A percentile compares a stretch with the other conserved stretches of the same genome.
These are phyloP conservation scores for Pristionchus exspectatus DNA, from an alignment of 2,888 invertebrate genomes.

Conservation along the genomic window DNA sequence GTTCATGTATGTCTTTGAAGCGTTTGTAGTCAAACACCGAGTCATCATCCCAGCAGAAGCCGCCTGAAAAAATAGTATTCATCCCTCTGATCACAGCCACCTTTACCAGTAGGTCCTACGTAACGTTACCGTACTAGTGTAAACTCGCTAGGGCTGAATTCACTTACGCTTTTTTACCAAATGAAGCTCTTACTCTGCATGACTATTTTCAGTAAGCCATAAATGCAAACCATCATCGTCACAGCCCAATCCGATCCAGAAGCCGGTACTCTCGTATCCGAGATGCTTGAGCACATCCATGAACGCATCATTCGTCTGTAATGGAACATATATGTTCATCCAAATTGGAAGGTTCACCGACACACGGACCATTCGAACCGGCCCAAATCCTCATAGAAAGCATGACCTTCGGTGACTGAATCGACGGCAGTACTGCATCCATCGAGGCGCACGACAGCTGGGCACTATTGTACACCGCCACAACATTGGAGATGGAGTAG, in stretches of 20 bases:
- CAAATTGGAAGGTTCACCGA: too few species aligned
- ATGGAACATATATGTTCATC: background rate
- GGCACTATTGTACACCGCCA: background rate
- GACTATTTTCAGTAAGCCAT: background rate
- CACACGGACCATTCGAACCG: too few species aligned
- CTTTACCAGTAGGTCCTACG: background rate
- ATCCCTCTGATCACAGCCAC: background rate
- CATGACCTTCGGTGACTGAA: background rate
- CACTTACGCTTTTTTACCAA: background rate
- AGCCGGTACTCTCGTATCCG: background rate
- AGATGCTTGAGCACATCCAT: constrained; percentile 23
- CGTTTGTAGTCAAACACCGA: background rate
- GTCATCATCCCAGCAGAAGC: background rate
- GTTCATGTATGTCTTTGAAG: background rate
- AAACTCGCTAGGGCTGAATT: background rate
- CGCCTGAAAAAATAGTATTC: background rate
- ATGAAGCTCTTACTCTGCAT: too few species aligned
- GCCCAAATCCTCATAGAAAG: too few species aligned
- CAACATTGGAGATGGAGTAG: background rate
- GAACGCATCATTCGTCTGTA: background rate
- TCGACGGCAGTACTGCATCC: background rate
- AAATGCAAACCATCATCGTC: background rate
- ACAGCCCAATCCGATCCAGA: constrained; percentile 1
- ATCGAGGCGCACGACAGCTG: background rate
- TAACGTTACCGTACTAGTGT: background rate